Conservation (phyloP, 1,140 invertebrate genomes). For the Archivesica marissinica region DNA sequence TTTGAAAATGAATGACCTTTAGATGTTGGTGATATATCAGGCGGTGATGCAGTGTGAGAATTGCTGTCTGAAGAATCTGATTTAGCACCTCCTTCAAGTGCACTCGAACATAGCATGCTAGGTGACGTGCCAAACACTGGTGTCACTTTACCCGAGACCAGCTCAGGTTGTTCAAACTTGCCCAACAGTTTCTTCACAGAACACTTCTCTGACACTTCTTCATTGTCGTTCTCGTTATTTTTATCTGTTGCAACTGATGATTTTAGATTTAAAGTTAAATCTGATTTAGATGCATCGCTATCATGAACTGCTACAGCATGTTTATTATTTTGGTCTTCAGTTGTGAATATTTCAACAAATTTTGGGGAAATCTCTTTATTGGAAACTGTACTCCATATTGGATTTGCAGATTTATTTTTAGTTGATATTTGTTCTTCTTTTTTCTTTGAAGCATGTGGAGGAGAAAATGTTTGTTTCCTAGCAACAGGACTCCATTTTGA, state of each 20-base stretch:
- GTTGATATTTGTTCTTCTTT: not conserved
- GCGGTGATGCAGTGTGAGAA: not conserved
- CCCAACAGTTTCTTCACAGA: conserved; percentile 72
- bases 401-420: not conserved
- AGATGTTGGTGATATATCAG: not conserved
- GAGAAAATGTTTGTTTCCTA: conserved; percentile 1
- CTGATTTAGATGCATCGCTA: not conserved
- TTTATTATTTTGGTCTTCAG: not conserved
- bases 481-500: conserved; percentile 40
- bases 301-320: not conserved
- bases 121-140: not conserved
- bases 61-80: not conserved
- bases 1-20: not conserved
- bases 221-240: conserved; percentile 30
- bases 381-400: conserved; percentile 3
- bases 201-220: conserved; percentile 37
- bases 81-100: conserved; percentile 9
- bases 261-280: not conserved
- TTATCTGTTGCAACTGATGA: not conserved
- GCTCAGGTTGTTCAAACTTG: conserved; percentile 68
- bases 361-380: not conserved
- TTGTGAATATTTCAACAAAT: not conserved
- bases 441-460: not conserved
- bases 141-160: conserved; percentile 8
- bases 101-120: conserved; percentile 5